phyloP scores from a whole-genome alignment of 1,140 invertebrate species.

The Bombyx mandarina region DNA sequence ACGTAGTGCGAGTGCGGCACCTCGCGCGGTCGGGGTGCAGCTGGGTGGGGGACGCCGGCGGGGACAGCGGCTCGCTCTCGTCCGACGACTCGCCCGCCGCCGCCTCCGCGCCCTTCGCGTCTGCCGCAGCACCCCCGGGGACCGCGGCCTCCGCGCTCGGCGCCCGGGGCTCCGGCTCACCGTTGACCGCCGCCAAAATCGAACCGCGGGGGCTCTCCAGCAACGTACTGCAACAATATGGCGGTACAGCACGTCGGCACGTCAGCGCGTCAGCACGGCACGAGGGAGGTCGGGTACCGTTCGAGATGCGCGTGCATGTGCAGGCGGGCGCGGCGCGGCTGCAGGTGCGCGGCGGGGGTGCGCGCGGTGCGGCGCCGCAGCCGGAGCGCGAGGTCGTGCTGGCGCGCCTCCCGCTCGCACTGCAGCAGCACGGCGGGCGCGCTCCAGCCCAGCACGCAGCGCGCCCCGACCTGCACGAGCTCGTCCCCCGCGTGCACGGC shows the following conservation, averaged over 20 bases:
- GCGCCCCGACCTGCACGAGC: conserved; percentile 19
- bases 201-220: neutral
- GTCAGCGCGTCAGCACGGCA: too few species aligned
- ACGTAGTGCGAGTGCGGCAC: conserved; percentile 9
- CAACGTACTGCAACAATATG: neutral
- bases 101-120: conserved; percentile 1
- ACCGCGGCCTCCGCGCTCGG: neutral
- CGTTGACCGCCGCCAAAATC: neutral
- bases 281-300: neutral
- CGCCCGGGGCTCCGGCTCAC: conserved; percentile 1
- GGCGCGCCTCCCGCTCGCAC: neutral
- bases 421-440: conserved; percentile 7
- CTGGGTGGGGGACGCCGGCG: conserved; percentile 38
- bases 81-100: conserved; percentile 21
- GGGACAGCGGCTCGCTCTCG: conserved; percentile 41
- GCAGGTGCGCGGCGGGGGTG: conserved; percentile 17
- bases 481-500: conserved; percentile 79
- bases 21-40: conserved; percentile 23
- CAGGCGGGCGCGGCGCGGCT: conserved; percentile 8
- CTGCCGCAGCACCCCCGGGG: neutral
- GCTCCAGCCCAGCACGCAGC: conserved; percentile 7
- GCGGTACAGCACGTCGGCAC: neutral
- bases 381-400: conserved; percentile 26
- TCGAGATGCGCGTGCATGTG: neutral
- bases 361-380: conserved; percentile 21